Conservation (phyloP, 2,797 vertebrate species). For the Amblyopsis hoosieri region DNA sequence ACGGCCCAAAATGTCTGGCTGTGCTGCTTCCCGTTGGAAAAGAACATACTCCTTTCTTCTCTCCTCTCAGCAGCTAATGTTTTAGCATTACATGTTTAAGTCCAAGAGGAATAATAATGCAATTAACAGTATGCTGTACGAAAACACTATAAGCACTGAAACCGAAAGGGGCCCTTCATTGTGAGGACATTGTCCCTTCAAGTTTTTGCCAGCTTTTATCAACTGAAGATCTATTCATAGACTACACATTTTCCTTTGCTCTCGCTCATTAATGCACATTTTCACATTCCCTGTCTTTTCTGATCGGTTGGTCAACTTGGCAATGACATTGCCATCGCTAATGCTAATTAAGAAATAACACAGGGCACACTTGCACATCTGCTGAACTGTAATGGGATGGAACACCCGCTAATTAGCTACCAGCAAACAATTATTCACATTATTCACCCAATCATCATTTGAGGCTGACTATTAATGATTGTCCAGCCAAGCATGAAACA, state of each 20-base stretch:
- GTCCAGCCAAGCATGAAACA: slow-evolving; percentile 67
- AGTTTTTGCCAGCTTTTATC: slow-evolving; percentile 2
- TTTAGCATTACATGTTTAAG: background rate
- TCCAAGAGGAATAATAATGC: background rate
- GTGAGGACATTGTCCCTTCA: slow-evolving; percentile 10
- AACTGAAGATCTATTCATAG: background rate
- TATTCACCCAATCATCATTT: slow-evolving; percentile 59
- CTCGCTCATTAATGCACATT: background rate
- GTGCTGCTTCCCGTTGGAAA: slow-evolving; percentile 1
- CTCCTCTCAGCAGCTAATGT: slow-evolving; percentile 11
- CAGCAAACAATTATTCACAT: slow-evolving; percentile 64
- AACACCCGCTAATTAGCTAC: slow-evolving; percentile 46
- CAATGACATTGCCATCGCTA: background rate
- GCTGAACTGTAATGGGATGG: slow-evolving; percentile 29
- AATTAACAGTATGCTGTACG: no score
- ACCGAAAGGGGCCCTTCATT: background rate
- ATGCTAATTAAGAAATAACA: slow-evolving; percentile 3
- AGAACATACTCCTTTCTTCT: slow-evolving; percentile 1
- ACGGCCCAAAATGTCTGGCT: slow-evolving; percentile 29
- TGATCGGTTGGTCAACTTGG: background rate
- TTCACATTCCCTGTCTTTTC: no score
- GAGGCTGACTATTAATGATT: slow-evolving; percentile 58
- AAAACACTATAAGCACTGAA: no score
- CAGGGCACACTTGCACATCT: background rate
- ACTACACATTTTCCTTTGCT: background rate